Base-by-base conservation (phyloP, 1,140 invertebrate genomes). In the Hycleus phaleratus region DNA sequence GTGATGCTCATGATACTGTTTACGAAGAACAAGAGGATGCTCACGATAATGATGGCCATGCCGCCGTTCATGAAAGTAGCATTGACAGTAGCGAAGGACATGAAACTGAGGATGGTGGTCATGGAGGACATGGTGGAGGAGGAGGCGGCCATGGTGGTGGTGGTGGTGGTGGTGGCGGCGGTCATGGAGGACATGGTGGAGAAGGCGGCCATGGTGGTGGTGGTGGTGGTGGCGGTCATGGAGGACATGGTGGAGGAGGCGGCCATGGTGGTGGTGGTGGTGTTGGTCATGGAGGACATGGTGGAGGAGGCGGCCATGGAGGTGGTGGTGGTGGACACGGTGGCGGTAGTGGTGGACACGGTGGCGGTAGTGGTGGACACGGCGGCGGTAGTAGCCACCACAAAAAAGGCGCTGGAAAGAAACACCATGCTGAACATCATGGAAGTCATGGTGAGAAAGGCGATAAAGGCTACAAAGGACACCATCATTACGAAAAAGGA, bases 401-500 rank as follows among this genome's bases (percentile, higher is more conserved):
- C 46, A 77, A 82, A 62, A 77, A 79, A 59, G 78, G 74, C 3
- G 75, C 71, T 45, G 79, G 78, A 42, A 73, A 77, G 65, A 76
- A 71, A 60, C 74, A 78, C 63, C 74, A 79, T 60, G 71, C 72
- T 3, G 75, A 79, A 58, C 80, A 83, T 50, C 77, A 81, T 56
- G 71, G 71, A 38, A 73, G 73, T 25, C 70, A 82, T 11, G 81
- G 81, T 0, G 75, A 80, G 7, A 82, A 83, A 60, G 77, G 69
- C 0, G 73, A 78, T 24, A 74, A 78, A 43, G 73, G 73, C 0
- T 71, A 78, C 67, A 75, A 79, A 55, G 64, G 77, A 1, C 73
- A 81, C 39, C 82, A 84, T 60, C 75, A 80, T 39, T 76, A 82
- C 60, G 77, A 81, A 43, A 81, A 83, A 57, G 81, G 81, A 3